A percentile compares a stretch with the other conserved stretches of the same genome.
phyloP scores from a whole-genome alignment of 2,888 invertebrate species.

The Lasioglossum malachurum region DNA sequence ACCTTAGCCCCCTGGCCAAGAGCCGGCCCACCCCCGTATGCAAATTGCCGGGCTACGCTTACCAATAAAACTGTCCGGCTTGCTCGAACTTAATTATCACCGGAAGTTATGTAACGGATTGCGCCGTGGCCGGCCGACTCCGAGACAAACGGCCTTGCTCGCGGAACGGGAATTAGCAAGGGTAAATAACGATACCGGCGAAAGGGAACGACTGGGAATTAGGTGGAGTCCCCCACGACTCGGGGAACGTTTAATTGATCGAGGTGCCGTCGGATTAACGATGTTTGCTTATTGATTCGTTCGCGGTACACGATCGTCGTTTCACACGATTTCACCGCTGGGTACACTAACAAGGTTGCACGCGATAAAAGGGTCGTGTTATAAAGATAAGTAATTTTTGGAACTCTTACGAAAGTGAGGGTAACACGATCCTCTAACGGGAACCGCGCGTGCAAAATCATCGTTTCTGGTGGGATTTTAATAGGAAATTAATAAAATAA shows the following conservation, averaged over 20 bases:
- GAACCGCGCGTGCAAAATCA: too few relatives aligned
- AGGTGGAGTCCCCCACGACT: background rate
- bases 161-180: conserved; percentile 41
- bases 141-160: conserved; percentile 25
- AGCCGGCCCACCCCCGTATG: conserved; percentile 50
- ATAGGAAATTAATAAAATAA: too few relatives aligned
- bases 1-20: conserved; percentile 47
- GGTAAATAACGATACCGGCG: conserved; percentile 52
- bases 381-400: too few relatives aligned
- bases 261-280: conserved; percentile 15
- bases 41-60: conserved; percentile 53
- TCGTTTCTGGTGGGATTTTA: too few relatives aligned
- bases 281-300: conserved; percentile 25
- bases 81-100: conserved; percentile 68
- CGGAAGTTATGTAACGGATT: conserved; percentile 59
- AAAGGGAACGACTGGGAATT: conserved; percentile 19
- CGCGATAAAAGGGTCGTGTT: background rate
- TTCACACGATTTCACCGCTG: background rate
- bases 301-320: background rate
- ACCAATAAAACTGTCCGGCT: conserved; percentile 68
- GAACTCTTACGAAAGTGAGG: too few relatives aligned
- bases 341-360: background rate
- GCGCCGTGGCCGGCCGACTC: conserved; percentile 18
- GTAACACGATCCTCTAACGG: too few relatives aligned
- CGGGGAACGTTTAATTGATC: conserved; percentile 30